Evolutionary conservation across 2,888 invertebrate genomes (phyloP).

Genomic region (Eupeodes latifasciatus): DNA sequence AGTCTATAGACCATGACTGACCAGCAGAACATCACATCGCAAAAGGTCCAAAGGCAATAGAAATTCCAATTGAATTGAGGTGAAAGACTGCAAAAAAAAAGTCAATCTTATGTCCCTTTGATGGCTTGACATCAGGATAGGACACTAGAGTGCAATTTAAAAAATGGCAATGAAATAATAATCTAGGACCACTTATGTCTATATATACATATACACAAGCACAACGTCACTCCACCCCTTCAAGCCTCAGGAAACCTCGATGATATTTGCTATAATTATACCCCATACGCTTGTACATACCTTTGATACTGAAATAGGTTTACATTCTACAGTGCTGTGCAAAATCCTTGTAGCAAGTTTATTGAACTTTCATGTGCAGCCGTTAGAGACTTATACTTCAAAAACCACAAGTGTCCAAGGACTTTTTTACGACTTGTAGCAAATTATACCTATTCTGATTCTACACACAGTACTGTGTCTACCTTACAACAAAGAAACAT

Average conservation of each 20-base stretch:
- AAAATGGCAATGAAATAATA: conserved; percentile 49
- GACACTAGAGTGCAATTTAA: conserved; percentile 35
- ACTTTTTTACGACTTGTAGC: too few species aligned
- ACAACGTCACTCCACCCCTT: neutral
- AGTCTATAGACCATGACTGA: neutral
- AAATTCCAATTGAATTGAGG: conserved; percentile 39
- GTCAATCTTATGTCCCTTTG: conserved; percentile 27
- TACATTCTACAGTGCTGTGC: neutral
- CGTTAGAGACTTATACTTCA: too few species aligned
- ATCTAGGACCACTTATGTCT: neutral
- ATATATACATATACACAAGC: too few species aligned
- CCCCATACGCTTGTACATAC: neutral
- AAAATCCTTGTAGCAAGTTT: neutral
- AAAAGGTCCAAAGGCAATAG: conserved; percentile 10
- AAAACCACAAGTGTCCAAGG: too few species aligned
- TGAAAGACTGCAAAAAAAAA: conserved; percentile 2
- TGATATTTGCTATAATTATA: conserved; percentile 50
- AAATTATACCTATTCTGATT: too few species aligned
- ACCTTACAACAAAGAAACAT: neutral
- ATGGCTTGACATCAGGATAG: conserved; percentile 23
- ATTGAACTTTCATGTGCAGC: too few species aligned
- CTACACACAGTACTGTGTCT: neutral
- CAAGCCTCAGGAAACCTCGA: neutral
- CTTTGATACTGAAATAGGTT: neutral
- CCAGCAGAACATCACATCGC: neutral